phyloP scores from a whole-genome alignment of 2,797 vertebrate genomes.

The Crocodylus rhombifer region DNA sequence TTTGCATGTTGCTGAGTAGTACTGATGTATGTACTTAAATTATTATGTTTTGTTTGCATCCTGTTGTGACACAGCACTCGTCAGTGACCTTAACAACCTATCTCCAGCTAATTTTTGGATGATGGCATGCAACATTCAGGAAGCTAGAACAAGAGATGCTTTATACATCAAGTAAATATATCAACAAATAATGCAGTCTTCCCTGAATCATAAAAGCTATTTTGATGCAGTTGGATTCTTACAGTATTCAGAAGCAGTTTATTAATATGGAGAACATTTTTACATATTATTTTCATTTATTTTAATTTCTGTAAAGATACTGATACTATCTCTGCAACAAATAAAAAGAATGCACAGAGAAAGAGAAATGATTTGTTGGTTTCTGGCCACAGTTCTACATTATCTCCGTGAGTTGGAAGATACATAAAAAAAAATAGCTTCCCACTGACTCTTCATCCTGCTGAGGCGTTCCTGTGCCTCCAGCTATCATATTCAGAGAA shows the following conservation, averaged over 20 bases:
- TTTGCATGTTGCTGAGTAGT: not conserved
- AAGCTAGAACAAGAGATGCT: not conserved
- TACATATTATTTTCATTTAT: too few species aligned
- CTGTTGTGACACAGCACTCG: not conserved
- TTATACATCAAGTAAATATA: not conserved
- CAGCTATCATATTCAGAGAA: not conserved
- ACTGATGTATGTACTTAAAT: not conserved
- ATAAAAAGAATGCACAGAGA: too few species aligned
- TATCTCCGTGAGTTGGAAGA: too few species aligned
- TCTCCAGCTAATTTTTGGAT: not conserved
- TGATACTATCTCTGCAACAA: too few species aligned
- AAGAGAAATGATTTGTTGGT: too few species aligned
- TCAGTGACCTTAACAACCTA: not conserved
- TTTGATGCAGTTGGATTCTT: not conserved
- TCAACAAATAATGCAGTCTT: not conserved
- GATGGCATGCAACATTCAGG: not conserved
- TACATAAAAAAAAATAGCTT: too few species aligned
- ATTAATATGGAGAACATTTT: too few species aligned
- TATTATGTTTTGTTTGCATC: not conserved
- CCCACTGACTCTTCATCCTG: not conserved
- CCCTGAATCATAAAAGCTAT: not conserved
- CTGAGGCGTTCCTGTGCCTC: not conserved
- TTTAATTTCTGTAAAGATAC: too few species aligned
- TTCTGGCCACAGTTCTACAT: too few species aligned
- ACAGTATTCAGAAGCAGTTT: not conserved